These are phyloP conservation scores for Hoplostethus atlanticus DNA, from an alignment of 2,797 vertebrate genomes.

Conservation along the genomic window DNA sequence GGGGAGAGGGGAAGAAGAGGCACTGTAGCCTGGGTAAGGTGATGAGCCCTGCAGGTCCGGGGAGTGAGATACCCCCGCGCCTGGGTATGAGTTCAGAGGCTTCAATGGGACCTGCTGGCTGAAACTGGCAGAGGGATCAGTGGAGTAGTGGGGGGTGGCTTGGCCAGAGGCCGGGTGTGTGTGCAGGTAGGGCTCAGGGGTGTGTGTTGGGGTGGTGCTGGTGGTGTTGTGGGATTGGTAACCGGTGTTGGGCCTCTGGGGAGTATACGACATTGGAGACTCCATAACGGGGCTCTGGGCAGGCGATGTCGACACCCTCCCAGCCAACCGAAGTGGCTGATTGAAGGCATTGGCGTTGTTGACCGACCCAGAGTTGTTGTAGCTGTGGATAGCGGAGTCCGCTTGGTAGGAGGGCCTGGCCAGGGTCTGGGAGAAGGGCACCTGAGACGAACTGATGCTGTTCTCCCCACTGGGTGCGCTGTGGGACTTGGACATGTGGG, in stretches of 20 bases:
- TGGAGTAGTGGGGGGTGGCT: slow-evolving; percentile 54
- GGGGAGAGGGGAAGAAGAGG: slow-evolving; percentile 84
- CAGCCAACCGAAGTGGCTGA: slow-evolving; percentile 64
- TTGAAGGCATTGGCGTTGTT: slow-evolving; percentile 70
- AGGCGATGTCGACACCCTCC: slow-evolving; percentile 64
- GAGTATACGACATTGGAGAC: slow-evolving; percentile 70
- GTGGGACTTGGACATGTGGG: slow-evolving; percentile 92
- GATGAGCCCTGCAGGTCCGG: slow-evolving; percentile 81
- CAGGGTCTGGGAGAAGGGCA: slow-evolving; percentile 76
- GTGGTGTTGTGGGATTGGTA: slow-evolving; percentile 72
- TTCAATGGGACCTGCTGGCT: slow-evolving; percentile 74
- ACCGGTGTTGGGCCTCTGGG: slow-evolving; percentile 72
- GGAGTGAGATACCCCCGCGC: slow-evolving; percentile 69
- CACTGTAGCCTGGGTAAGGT: slow-evolving; percentile 80
- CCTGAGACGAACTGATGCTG: slow-evolving; percentile 84
- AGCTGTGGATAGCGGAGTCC: slow-evolving; percentile 83
- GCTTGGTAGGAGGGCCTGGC: slow-evolving; percentile 83
- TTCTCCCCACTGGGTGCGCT: slow-evolving; percentile 87
- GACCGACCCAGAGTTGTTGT: slow-evolving; percentile 69
- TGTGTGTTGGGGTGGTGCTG: slow-evolving; percentile 73
- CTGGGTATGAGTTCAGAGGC: slow-evolving; percentile 70
- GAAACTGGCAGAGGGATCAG: slow-evolving; percentile 65
- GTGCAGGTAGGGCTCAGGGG: slow-evolving; percentile 80
- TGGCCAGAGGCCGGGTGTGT: slow-evolving; percentile 46
- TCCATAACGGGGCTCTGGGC: slow-evolving; percentile 80